Evolutionary conservation across 2,113 vertebrate species (phyloP).

Genomic region (Tychaedon coryphoeus): DNA sequence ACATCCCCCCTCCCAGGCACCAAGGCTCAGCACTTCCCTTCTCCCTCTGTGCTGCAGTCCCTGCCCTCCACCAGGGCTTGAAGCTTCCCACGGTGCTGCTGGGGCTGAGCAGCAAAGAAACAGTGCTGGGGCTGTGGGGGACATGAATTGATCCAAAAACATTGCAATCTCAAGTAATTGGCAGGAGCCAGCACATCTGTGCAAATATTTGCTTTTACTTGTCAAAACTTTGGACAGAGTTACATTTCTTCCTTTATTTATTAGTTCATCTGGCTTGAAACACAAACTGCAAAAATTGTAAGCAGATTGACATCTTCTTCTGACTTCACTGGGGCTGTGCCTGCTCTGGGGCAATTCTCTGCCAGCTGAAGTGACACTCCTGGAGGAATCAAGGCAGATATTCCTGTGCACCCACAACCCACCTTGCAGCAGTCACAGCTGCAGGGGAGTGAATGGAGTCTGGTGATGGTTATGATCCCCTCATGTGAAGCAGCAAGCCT

Average conservation of each 20-base stretch:
- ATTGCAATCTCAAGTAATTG: background rate
- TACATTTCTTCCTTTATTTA: background rate
- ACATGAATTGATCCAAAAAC: background rate
- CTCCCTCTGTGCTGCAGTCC: background rate
- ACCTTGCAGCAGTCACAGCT: fast-evolving
- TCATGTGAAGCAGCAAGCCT: fast-evolving
- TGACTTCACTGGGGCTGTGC: background rate
- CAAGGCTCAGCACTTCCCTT: background rate
- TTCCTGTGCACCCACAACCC: background rate
- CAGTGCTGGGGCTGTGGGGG: background rate
- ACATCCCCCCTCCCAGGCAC: fast-evolving
- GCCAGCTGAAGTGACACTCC: background rate
- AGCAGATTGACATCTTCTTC: background rate
- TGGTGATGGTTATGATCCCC: background rate
- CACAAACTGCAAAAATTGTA: background rate
- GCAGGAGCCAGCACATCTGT: background rate
- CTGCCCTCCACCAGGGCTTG: background rate
- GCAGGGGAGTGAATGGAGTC: background rate
- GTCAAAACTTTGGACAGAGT: background rate
- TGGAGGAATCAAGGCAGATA: background rate
- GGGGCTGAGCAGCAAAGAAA: background rate
- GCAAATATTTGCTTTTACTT: constrained; percentile 15
- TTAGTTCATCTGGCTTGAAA: constrained; percentile 10
- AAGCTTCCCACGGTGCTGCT: background rate
- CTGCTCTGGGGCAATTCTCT: background rate